phyloP scores from a whole-genome alignment of 23 tunicate species.

The Halocynthia aurantium region DNA sequence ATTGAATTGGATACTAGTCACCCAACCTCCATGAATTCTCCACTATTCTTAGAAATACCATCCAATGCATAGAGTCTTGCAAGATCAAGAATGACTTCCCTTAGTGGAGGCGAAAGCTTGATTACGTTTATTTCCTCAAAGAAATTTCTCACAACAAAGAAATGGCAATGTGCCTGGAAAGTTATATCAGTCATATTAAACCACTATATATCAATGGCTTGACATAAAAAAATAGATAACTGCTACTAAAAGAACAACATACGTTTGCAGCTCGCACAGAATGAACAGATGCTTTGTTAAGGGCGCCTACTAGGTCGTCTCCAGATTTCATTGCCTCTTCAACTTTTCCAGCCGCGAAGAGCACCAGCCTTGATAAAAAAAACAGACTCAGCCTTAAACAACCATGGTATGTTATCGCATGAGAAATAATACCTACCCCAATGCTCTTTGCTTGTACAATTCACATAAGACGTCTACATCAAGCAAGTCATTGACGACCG shows the following conservation, averaged over 20 bases:
- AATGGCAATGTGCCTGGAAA: conserved; percentile 75
- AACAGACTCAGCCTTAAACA: neutral
- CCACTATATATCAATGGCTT: neutral
- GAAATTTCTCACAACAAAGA: conserved; percentile 63
- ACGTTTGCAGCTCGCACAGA: conserved; percentile 86
- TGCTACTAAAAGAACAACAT: conserved; percentile 4
- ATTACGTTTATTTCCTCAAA: conserved; percentile 26
- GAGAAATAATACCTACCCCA: conserved; percentile 14
- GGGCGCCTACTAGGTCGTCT: conserved; percentile 66
- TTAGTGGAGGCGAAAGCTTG: conserved; percentile 11
- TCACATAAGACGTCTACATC: conserved; percentile 34
- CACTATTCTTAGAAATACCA: conserved; percentile 71
- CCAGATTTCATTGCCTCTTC: conserved; percentile 50
- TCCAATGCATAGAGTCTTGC: conserved; percentile 67
- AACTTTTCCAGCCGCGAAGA: conserved; percentile 57
- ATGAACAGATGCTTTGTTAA: conserved; percentile 67
- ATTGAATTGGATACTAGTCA: conserved; percentile 2
- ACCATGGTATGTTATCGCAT: neutral
- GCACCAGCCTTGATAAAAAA: conserved; percentile 40
- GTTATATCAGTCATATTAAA: no score
- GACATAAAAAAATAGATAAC: neutral
- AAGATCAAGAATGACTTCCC: conserved; percentile 39
- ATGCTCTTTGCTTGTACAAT: conserved; percentile 53
- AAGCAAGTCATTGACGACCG: conserved; percentile 11
- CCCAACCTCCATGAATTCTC: conserved; percentile 86